phyloP scores from a whole-genome alignment of 2,888 invertebrate genomes.

The Lasioglossum morio region DNA sequence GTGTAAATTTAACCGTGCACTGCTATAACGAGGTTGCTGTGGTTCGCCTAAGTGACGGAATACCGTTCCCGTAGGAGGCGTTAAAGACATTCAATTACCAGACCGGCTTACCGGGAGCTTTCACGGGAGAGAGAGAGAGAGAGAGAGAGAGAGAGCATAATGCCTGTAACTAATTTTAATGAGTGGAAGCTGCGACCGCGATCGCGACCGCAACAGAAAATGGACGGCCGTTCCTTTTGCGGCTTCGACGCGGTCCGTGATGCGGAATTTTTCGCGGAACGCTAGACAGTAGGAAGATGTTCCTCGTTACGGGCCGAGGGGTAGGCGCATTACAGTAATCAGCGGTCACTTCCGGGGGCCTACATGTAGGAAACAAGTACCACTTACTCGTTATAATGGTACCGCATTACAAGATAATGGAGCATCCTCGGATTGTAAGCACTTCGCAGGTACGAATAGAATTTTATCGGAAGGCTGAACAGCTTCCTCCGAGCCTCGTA shows the following conservation, averaged over 20 bases:
- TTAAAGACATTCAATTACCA: conserved; percentile 72
- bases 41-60: conserved; percentile 36
- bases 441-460: conserved; percentile 67
- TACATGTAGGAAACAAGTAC: conserved; percentile 75
- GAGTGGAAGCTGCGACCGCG: conserved; percentile 36
- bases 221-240: conserved; percentile 53
- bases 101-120: conserved; percentile 57
- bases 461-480: conserved; percentile 60
- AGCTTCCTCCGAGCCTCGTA: conserved; percentile 31
- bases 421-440: conserved; percentile 72
- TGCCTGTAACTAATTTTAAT: conserved; percentile 64
- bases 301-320: conserved; percentile 71
- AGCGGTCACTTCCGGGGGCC: conserved; percentile 74
- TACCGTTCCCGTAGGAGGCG: conserved; percentile 65
- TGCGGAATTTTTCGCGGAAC: conserved; percentile 69
- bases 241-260: conserved; percentile 44
- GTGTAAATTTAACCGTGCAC: background rate
- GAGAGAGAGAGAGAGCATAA: conserved; percentile 36
- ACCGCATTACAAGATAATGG: conserved; percentile 80
- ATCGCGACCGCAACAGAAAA: conserved; percentile 43
- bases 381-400: conserved; percentile 80
- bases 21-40: conserved; percentile 12
- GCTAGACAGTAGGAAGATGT: conserved; percentile 76
- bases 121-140: conserved; percentile 9
- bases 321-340: conserved; percentile 77